phyloP scores from a whole-genome alignment of 1,140 invertebrate species.

The Maconellicoccus hirsutus region DNA sequence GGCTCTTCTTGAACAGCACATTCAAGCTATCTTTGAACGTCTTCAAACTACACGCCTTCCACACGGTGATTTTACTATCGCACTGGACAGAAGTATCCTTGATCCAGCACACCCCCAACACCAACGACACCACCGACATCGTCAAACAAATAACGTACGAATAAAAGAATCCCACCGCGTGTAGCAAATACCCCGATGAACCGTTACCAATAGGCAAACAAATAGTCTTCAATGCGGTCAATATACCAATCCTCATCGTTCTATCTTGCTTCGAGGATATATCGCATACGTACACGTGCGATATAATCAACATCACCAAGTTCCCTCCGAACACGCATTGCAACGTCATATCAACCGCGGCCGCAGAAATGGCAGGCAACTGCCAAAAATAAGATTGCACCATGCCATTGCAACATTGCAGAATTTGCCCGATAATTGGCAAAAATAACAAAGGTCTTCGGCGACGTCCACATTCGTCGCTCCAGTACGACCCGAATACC shows the following conservation, averaged over 20 bases:
- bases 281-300: constrained; percentile 6
- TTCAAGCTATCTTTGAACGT: background rate
- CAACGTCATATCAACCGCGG: background rate
- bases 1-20: background rate
- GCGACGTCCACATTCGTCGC: constrained; percentile 29
- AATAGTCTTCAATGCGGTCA: constrained; percentile 16
- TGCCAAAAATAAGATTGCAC: constrained; percentile 12
- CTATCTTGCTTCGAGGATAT: background rate
- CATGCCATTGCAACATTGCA: background rate
- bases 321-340: background rate
- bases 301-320: constrained; percentile 5
- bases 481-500: constrained; percentile 31
- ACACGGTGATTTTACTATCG: background rate
- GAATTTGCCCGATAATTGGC: constrained; percentile 31
- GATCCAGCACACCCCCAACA: background rate
- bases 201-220: background rate
- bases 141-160: background rate
- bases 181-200: background rate
- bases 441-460: constrained; percentile 38
- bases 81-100: background rate
- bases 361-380: background rate
- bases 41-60: background rate
- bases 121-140: background rate
- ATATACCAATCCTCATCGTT: constrained; percentile 7
- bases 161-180: background rate